Conservation (phyloP, 2,888 invertebrate species). For the Ectemnius continuus region DNA sequence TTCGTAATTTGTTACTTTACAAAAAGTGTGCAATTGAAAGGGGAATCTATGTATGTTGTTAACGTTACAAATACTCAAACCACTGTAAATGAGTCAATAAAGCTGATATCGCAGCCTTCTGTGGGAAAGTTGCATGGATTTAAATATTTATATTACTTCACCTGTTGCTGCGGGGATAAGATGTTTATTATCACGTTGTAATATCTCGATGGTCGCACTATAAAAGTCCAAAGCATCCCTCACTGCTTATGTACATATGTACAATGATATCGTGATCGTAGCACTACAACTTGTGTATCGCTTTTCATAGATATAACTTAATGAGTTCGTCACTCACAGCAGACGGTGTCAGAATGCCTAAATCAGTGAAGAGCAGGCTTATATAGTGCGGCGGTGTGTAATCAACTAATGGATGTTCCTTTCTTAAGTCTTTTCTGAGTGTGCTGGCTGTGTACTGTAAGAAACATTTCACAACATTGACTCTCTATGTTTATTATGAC, state of each 20-base stretch:
- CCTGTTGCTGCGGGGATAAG: neutral
- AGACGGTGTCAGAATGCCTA: slow-evolving; percentile 96
- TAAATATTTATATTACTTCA: slow-evolving; percentile 4
- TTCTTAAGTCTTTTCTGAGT: slow-evolving; percentile 78
- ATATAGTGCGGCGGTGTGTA: slow-evolving; percentile 98
- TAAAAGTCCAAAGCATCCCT: neutral
- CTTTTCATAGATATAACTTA: slow-evolving; percentile 90
- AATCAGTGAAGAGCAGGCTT: slow-evolving; percentile 94
- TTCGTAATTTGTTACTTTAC: slow-evolving; percentile 33
- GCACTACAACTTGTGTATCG: slow-evolving; percentile 17
- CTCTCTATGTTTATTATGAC: neutral
- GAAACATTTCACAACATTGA: slow-evolving; percentile 3
- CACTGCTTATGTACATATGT: slow-evolving; percentile 15
- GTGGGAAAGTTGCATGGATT: slow-evolving; percentile 3
- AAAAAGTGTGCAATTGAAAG: slow-evolving; percentile 29
- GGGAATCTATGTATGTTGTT: slow-evolving; percentile 31
- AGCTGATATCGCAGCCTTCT: slow-evolving; percentile 29
- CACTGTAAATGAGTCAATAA: slow-evolving; percentile 40
- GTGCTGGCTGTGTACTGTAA: slow-evolving; percentile 80
- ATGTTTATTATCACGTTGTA: no score
- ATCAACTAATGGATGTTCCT: slow-evolving; percentile 93
- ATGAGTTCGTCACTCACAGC: slow-evolving; percentile 99
- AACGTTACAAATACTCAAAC: slow-evolving; percentile 46
- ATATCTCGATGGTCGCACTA: no score
- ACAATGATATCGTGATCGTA: neutral